Evolutionary conservation across 64 coral and sea anemone species (phyloP).

Genomic region (Pocillopora verrucosa): DNA sequence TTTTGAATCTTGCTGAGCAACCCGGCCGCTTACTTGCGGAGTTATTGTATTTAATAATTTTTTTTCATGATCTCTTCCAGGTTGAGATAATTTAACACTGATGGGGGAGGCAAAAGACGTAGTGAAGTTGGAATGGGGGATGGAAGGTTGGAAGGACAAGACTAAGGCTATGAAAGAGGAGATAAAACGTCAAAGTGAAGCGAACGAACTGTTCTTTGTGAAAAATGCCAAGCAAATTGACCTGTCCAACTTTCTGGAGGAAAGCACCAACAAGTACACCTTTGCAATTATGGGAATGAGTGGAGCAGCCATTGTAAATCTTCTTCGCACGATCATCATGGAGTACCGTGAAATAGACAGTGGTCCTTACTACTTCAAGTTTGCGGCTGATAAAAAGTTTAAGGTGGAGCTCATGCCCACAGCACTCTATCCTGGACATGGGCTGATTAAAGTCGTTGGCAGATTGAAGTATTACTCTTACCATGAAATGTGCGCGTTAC

Average conservation of each 20-base stretch:
- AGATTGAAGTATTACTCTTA: slow-evolving; percentile 81
- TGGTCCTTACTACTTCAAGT: slow-evolving; percentile 84
- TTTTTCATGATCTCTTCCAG: not conserved
- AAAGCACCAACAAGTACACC: slow-evolving; percentile 29
- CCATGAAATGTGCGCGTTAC: slow-evolving; percentile 74
- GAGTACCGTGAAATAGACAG: slow-evolving; percentile 61
- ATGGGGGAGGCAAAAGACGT: slow-evolving; percentile 47
- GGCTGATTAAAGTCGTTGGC: slow-evolving; percentile 82
- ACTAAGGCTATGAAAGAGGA: slow-evolving; percentile 80
- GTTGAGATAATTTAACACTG: not conserved
- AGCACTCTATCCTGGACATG: slow-evolving; percentile 69
- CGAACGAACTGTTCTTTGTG: slow-evolving; percentile 82
- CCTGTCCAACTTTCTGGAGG: slow-evolving; percentile 26
- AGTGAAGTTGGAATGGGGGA: slow-evolving; percentile 48
- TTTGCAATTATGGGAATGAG: slow-evolving; percentile 78
- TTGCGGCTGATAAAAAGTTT: slow-evolving; percentile 91
- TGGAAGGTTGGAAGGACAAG: slow-evolving; percentile 88
- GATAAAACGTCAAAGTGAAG: slow-evolving; percentile 68
- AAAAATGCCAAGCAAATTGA: slow-evolving; percentile 59
- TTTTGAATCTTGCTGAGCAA: too few relatives aligned
- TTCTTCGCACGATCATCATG: slow-evolving; percentile 58
- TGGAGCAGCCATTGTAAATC: slow-evolving; percentile 66
- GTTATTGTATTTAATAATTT: not conserved
- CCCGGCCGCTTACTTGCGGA: too few relatives aligned
- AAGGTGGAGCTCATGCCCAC: slow-evolving; percentile 88